Conservation (phyloP, 2,113 vertebrate genomes). For the Cervus canadensis region DNA sequence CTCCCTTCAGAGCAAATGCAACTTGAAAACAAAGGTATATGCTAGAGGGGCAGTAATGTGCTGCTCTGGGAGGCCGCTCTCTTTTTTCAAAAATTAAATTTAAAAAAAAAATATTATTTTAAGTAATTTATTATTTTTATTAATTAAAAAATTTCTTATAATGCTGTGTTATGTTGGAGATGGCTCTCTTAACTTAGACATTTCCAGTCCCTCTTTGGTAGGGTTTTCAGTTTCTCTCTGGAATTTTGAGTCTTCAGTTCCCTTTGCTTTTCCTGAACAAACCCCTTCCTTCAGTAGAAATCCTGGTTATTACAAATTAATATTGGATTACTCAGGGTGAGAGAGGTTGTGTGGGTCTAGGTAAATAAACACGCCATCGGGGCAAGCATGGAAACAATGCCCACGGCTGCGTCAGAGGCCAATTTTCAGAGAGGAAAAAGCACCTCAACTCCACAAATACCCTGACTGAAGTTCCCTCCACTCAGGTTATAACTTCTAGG, state of each 20-base stretch:
- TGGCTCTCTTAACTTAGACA: slow-evolving; percentile 24
- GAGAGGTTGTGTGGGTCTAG: neutral
- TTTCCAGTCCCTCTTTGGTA: slow-evolving; percentile 49
- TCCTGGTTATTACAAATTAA: slow-evolving; percentile 4
- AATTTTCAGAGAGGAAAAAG: neutral
- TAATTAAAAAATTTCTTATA: neutral
- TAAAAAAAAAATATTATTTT: neutral
- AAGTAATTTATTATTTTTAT: neutral
- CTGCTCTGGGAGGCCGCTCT: slow-evolving; percentile 57
- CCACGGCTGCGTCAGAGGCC: neutral
- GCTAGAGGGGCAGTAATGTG: slow-evolving; percentile 41
- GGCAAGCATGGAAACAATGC: neutral
- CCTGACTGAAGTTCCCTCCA: neutral
- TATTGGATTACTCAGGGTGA: neutral
- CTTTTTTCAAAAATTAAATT: neutral
- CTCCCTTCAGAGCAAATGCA: slow-evolving; percentile 42
- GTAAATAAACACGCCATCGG: slow-evolving; percentile 40
- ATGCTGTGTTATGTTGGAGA: neutral
- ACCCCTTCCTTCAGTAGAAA: neutral
- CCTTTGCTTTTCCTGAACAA: slow-evolving; percentile 33
- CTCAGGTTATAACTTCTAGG: neutral
- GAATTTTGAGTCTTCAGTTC: neutral
- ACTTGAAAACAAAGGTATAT: slow-evolving; percentile 49
- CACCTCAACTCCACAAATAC: neutral
- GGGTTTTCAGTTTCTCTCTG: slow-evolving; percentile 66